Evolutionary conservation across 2,113 vertebrate genomes (phyloP), one percentile per base, ranked within the genome.

Genomic region (Sminthopsis crassicaudata): DNA sequence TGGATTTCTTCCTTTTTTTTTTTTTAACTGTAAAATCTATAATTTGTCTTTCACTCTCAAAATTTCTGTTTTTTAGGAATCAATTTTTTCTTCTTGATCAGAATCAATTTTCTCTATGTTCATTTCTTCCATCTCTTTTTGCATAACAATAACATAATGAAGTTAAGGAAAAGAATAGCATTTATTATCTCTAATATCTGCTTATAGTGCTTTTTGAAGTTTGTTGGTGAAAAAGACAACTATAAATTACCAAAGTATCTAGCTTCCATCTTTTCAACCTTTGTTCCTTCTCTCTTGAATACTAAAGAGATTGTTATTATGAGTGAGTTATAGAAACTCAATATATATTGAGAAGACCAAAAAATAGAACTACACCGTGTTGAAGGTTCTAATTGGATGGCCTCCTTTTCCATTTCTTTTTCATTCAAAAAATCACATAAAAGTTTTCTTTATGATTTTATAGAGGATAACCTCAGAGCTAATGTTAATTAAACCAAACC

Each of bases 131-230:
- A 53, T 89, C 67, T n/a, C 55, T 52, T 24, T 95, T 54, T 76
- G 55, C 26, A 53, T 76, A 46, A 12, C 53, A 90, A 91, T 95
- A 51, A 91, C 91, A 92, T 25, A 91, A 53, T 95, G 88, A 53
- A 94, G 36, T 23, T 93, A 60, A 90, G 48, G 91, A 51, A 36
- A 46, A 96, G 14, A 93, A 91, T 90, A 26, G 7, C 93, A 94
- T 23, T 93, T 95, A 50, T 92, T 25, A 52, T 91, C 91, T 92
- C 84, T 26, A 90, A 96, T 95, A 92, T 93, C 93, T 46, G 91
- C 67, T 0, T n/a, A 92, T 52, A 95, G 90, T 60, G 24, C 46
- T 90, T 91, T 48, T n/a, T 94, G 52, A 95, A 30, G 48, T 53
- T 94, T 54, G 90, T 1, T 95, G 48, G 22, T n/a, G 6, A 27